These are phyloP conservation scores for Drepana arcuata DNA, from an alignment of 1,140 invertebrate species.

Conservation along the genomic window DNA sequence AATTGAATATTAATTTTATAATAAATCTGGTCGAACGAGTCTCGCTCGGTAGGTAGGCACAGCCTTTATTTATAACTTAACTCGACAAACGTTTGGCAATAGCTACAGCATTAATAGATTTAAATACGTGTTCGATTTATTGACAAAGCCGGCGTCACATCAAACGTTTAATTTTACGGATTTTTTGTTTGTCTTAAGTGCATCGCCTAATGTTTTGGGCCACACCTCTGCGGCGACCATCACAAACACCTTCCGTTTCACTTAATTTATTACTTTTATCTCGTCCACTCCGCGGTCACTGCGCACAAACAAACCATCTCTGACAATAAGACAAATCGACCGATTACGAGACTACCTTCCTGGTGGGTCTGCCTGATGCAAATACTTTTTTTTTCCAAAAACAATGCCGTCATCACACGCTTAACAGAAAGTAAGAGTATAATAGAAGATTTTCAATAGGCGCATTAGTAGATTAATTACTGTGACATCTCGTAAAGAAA, in stretches of 20 bases:
- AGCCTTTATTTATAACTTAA: conserved; percentile 43
- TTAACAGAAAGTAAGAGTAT: conserved; percentile 61
- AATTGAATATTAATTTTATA: conserved; percentile 71
- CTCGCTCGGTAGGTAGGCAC: too few relatives aligned
- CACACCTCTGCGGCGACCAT: conserved; percentile 47
- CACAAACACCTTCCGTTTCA: conserved; percentile 62
- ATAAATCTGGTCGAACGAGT: conserved; percentile 62
- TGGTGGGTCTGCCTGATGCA: conserved; percentile 55
- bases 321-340: conserved; percentile 69
- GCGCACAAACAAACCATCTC: conserved; percentile 61
- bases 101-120: conserved; percentile 11
- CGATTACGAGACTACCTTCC: conserved; percentile 65
- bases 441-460: conserved; percentile 28
- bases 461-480: conserved; percentile 59
- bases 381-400: conserved; percentile 36
- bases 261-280: conserved; percentile 69
- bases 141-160: conserved; percentile 5
- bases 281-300: conserved; percentile 58
- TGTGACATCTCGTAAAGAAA: conserved; percentile 43
- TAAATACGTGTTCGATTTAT: conserved; percentile 13
- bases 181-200: conserved; percentile 16
- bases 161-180: conserved; percentile 2
- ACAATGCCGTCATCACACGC: conserved; percentile 39
- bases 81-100: conserved; percentile 20
- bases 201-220: conserved; percentile 27